phyloP scores from a whole-genome alignment of 2,888 invertebrate species.

The Artemia sp. region DNA sequence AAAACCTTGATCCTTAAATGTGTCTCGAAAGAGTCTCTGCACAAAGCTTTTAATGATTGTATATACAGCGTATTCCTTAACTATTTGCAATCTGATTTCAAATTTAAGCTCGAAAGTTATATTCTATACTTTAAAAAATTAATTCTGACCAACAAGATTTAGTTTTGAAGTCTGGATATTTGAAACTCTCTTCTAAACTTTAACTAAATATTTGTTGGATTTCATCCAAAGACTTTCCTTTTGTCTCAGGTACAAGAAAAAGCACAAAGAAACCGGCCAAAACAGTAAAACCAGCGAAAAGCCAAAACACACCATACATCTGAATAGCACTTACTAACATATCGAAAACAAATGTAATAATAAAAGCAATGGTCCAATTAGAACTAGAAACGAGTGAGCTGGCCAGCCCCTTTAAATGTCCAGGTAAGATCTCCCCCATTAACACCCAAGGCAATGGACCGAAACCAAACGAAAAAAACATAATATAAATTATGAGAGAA shows the following conservation, averaged over 20 bases:
- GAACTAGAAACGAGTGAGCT: conserved; percentile 53
- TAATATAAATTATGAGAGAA: conserved; percentile 54
- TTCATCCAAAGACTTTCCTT: conserved; percentile 58
- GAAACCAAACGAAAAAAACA: conserved; percentile 61
- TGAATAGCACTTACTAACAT: conserved; percentile 43
- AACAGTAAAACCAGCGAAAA: conserved; percentile 51
- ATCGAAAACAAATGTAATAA: conserved; percentile 31
- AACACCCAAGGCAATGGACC: conserved; percentile 73
- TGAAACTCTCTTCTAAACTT: neutral
- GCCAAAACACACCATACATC: conserved; percentile 52
- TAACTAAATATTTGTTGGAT: conserved; percentile 38
- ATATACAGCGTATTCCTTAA: too few species aligned
- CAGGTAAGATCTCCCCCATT: conserved; percentile 56
- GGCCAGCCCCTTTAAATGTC: conserved; percentile 52
- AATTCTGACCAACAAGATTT: too few species aligned
- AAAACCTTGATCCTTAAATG: too few species aligned
- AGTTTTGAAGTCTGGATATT: too few species aligned
- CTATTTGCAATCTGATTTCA: too few species aligned
- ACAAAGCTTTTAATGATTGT: too few species aligned
- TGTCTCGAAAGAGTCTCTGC: too few species aligned
- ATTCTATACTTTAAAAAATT: too few species aligned
- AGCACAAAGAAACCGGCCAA: conserved; percentile 51
- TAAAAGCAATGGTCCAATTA: conserved; percentile 57
- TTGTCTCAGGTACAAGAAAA: conserved; percentile 62
- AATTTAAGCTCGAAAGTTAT: too few species aligned